These are phyloP conservation scores for Xiphophorus birchmanni DNA, from an alignment of 2,797 vertebrate species.

Conservation along the genomic window DNA sequence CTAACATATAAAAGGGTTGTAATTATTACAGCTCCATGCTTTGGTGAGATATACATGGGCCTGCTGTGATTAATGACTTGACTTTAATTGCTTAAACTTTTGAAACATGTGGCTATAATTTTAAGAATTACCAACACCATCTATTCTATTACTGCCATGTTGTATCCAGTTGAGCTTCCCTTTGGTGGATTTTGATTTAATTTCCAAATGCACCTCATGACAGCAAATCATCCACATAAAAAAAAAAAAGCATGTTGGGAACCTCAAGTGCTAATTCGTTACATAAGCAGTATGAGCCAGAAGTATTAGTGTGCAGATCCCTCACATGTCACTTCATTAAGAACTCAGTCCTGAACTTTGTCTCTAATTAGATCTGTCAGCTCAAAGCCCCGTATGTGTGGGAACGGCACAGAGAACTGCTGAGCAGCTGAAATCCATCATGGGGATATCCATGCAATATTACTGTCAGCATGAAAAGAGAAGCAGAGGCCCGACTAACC, in stretches of 20 bases:
- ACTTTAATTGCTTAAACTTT: conserved; percentile 41
- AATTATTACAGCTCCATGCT: conserved; percentile 37
- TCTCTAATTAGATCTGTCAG: conserved; percentile 74
- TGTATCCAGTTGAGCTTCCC: conserved; percentile 22
- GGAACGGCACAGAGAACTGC: conserved; percentile 55
- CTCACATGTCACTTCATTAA: conserved; percentile 51
- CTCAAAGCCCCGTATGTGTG: conserved; percentile 63
- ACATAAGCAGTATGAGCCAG: conserved; percentile 46
- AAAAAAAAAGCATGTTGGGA: conserved; percentile 30
- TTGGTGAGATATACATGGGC: conserved; percentile 60
- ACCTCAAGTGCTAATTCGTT: conserved; percentile 37
- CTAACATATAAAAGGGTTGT: conserved; percentile 43
- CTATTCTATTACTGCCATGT: neutral
- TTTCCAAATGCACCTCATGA: conserved; percentile 31
- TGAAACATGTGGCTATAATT: conserved; percentile 22
- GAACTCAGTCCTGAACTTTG: conserved; percentile 46
- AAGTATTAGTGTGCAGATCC: conserved; percentile 53
- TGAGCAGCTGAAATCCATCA: conserved; percentile 51
- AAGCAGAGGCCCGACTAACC: neutral
- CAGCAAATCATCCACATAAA: conserved; percentile 19
- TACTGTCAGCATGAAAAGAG: conserved; percentile 22
- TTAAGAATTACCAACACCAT: conserved; percentile 4
- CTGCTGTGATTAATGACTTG: conserved; percentile 53
- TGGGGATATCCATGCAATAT: neutral
- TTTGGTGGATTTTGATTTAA: conserved; percentile 9